Conservation (phyloP, 37 sponge, comb jelly and placozoan species). For the Bolinopsis microptera region DNA sequence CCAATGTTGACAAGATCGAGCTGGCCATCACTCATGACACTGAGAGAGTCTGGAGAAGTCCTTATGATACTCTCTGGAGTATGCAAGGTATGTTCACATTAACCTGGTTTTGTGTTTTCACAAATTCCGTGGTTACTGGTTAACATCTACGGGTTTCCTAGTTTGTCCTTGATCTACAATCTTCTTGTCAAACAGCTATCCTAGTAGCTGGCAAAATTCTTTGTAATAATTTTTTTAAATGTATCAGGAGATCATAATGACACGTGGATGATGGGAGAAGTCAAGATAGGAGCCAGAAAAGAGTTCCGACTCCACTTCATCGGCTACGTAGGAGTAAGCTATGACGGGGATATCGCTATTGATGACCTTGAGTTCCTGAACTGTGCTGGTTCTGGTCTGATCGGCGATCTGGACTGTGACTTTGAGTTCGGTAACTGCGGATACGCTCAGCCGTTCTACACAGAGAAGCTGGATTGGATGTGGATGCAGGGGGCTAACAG, state of each 20-base stretch:
- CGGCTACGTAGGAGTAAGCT: slow-evolving; percentile 56
- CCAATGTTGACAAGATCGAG: slow-evolving; percentile 66
- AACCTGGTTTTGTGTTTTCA: too few species aligned
- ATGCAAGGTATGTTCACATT: slow-evolving; percentile 55
- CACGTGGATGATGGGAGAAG: slow-evolving; percentile 44
- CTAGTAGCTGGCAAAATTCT: too few species aligned
- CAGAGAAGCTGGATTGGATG: slow-evolving; percentile 47
- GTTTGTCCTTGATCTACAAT: too few species aligned
- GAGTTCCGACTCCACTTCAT: slow-evolving; percentile 28
- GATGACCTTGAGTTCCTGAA: slow-evolving; percentile 67
- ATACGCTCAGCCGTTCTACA: neutral
- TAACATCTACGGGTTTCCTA: too few species aligned
- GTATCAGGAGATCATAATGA: slow-evolving; percentile 57
- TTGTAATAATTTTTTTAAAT: too few species aligned
- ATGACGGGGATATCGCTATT: slow-evolving; percentile 58
- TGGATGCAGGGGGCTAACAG: slow-evolving; percentile 22
- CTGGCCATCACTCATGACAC: slow-evolving; percentile 2
- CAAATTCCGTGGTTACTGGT: too few species aligned
- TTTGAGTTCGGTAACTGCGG: slow-evolving; percentile 68
- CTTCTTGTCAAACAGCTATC: too few species aligned
- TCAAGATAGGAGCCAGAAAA: slow-evolving; percentile 26
- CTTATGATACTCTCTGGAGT: slow-evolving; percentile 16
- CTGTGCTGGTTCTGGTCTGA: slow-evolving; percentile 57
- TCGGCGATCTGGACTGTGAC: slow-evolving; percentile 62
- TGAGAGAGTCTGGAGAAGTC: neutral